Base-by-base conservation (phyloP, 2,797 vertebrate genomes). In the Channallabes apus region DNA sequence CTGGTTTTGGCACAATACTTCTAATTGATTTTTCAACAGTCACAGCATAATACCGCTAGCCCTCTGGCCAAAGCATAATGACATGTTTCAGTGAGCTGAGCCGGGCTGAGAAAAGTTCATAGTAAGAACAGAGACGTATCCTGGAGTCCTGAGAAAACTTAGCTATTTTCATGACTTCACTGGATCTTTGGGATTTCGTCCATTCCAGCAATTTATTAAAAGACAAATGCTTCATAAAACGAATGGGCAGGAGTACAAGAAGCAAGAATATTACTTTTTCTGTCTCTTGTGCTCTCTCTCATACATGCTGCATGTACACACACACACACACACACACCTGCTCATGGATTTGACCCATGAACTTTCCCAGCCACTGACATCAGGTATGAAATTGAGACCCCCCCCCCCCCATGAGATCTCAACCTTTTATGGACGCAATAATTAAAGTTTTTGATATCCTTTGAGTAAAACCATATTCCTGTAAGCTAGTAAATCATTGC, bases 141-240 rank as follows among this genome's bases (percentile, higher is more conserved):
- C 27, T 73, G 54, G 86, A 69, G 77, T 86, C 88, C 81, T 90
- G 89, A 91, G 87, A 91, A 89, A 88, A 86, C 22, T n/a, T 82
- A 82, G 84, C 86, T 67, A 86, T 86, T 88, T 80, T 84, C 88
- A 87, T 91, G 85, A 86, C 79, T 88, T 88, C 79, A 83, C 61
- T 84, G 71, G 73, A 83, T 88, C 71, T 83, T 29, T 82, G 72
- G 84, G 88, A 72, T 80, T 71, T 82, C 51, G 14, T 89, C 69
- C 85, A 78, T 81, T 82, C 83, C 80, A 87, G 69, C 27, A 71
- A 86, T 85, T 89, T 79, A 89, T 86, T 88, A 86, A 77, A 46
- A 90, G 80, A 89, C 88, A 85, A 87, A 75, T 71, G 85, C 86
- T 87, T 91, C 84, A 87, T 82, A 86, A 89, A 90, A 93, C 82